phyloP scores from a whole-genome alignment of 2,888 invertebrate genomes.

The Acrocera orbiculus region DNA sequence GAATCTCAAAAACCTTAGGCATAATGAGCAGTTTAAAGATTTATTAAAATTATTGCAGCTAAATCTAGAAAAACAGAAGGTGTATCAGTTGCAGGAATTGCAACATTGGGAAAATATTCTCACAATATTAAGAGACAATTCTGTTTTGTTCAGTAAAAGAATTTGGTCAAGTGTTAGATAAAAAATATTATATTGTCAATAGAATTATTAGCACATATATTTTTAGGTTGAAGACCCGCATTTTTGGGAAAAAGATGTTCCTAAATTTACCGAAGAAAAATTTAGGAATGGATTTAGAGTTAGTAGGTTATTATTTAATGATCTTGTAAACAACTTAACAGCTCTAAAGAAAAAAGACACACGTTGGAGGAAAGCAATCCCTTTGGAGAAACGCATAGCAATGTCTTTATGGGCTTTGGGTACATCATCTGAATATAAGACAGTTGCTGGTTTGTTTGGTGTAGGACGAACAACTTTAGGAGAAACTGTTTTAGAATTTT shows the following conservation, averaged over 20 bases:
- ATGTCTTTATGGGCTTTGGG: not conserved
- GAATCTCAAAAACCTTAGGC: no score
- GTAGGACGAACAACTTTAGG: not conserved
- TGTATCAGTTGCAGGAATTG: no score
- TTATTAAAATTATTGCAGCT: no score
- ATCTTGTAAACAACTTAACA: not conserved
- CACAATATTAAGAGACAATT: no score
- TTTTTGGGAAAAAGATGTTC: constrained; percentile 1
- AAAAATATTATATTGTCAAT: not conserved
- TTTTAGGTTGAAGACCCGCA: not conserved
- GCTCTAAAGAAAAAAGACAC: not conserved
- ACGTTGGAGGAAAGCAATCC: not conserved
- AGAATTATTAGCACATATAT: not conserved
- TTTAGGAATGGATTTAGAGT: constrained; percentile 1
- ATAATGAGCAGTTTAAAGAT: no score
- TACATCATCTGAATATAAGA: constrained; percentile 2
- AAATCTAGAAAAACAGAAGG: no score
- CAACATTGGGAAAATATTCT: no score
- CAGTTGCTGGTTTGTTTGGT: not conserved
- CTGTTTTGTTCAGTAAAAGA: no score
- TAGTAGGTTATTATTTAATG: not conserved
- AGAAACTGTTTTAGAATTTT: not conserved
- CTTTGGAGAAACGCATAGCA: not conserved
- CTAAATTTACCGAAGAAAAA: constrained; percentile 1
- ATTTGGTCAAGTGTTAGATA: not conserved